Conservation (phyloP, 2,888 invertebrate genomes). For the Strigamia transsilvanica region DNA sequence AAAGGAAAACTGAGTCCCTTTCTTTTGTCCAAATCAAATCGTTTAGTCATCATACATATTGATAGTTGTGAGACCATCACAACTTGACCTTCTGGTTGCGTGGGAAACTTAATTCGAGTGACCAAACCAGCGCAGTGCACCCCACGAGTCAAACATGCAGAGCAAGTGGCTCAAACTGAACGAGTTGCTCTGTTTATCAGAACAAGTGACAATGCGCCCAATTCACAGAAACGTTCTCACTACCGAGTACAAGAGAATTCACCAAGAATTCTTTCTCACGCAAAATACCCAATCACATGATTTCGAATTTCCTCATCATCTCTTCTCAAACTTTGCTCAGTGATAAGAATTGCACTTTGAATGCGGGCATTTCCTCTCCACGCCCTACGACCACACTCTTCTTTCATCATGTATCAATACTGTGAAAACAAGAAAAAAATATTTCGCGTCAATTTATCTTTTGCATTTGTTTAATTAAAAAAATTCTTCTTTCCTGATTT, state of each 20-base stretch:
- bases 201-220: neutral
- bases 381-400: neutral
- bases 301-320: neutral
- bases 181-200: too few relatives aligned
- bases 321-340: neutral
- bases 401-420: too few relatives aligned
- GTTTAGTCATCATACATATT: too few relatives aligned
- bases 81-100: constrained; percentile 5
- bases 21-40: too few relatives aligned
- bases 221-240: neutral
- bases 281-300: neutral
- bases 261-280: too few relatives aligned
- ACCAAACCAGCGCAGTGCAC: too few relatives aligned
- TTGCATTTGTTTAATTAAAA: too few relatives aligned
- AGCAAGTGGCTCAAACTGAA: neutral
- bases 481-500: too few relatives aligned
- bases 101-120: neutral
- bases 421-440: too few relatives aligned
- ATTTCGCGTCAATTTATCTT: too few relatives aligned
- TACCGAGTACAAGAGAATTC: neutral
- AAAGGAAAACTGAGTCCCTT: too few relatives aligned
- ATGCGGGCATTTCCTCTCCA: neutral
- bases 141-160: neutral
- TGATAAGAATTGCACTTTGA: neutral
- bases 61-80: neutral